Evolutionary conservation across 2,113 vertebrate genomes (phyloP).

Genomic region (Neolamprologus falcicula): DNA sequence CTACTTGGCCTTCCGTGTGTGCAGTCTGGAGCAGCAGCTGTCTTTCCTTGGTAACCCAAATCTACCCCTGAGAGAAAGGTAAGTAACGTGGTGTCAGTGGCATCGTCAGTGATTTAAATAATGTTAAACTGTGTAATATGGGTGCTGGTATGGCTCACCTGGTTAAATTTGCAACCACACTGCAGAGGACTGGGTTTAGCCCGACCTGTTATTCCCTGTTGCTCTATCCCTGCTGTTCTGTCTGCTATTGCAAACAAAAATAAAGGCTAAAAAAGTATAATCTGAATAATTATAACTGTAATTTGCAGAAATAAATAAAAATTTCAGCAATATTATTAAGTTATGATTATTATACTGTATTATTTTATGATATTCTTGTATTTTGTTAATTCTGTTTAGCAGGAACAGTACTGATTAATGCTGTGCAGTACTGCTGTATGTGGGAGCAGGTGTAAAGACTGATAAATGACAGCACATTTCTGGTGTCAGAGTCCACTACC

Average conservation of each 20-base stretch:
- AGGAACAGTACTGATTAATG: background rate
- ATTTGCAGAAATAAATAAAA: background rate
- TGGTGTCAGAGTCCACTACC: background rate
- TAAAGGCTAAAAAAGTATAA: background rate
- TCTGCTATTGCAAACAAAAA: background rate
- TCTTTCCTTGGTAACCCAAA: conserved; percentile 76
- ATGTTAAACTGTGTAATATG: background rate
- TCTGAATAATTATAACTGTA: background rate
- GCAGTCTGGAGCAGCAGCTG: conserved; percentile 87
- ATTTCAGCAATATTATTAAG: background rate
- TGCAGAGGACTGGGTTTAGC: background rate
- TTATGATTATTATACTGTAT: background rate
- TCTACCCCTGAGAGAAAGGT: conserved; percentile 71
- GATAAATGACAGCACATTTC: background rate
- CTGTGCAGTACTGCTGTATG: background rate
- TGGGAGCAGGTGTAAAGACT: background rate
- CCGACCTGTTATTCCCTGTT: background rate
- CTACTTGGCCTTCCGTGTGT: conserved; percentile 90
- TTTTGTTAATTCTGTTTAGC: background rate
- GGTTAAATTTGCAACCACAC: background rate
- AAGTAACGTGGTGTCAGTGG: conserved; percentile 47
- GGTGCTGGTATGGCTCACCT: background rate
- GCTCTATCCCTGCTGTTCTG: background rate
- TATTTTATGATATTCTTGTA: background rate
- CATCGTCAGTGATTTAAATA: background rate